Evolutionary conservation across 2,888 invertebrate species (phyloP).

Genomic region (Pristionchus arcanus): DNA sequence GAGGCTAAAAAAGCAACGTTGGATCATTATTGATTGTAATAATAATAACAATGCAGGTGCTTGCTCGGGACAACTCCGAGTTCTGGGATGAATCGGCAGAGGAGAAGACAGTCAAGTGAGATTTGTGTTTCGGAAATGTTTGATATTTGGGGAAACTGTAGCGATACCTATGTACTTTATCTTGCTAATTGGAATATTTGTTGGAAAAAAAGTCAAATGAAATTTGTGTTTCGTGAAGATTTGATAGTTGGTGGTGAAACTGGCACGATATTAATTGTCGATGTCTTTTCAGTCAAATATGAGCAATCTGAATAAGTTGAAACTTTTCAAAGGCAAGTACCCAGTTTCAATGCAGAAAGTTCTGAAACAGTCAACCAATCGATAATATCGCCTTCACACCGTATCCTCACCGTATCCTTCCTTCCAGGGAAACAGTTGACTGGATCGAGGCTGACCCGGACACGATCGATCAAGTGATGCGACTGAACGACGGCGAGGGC

Average conservation of each 20-base stretch:
- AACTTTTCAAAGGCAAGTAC: too few relatives aligned
- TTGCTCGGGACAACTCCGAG: slow-evolving; percentile 80
- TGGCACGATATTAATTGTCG: too few relatives aligned
- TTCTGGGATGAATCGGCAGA: slow-evolving; percentile 67
- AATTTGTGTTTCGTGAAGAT: too few relatives aligned
- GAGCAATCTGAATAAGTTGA: too few relatives aligned
- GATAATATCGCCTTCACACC: neutral
- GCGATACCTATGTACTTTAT: neutral
- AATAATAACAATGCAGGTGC: slow-evolving; percentile 82
- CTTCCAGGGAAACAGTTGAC: slow-evolving; percentile 57
- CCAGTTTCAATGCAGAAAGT: neutral
- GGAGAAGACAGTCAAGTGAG: slow-evolving; percentile 72
- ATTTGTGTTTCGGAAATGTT: neutral
- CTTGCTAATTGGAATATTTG: slow-evolving; percentile 1
- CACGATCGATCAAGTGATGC: slow-evolving; percentile 51
- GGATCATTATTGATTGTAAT: too few relatives aligned
- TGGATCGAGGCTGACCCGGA: slow-evolving; percentile 56
- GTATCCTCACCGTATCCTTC: neutral
- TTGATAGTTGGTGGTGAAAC: too few relatives aligned
- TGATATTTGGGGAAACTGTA: neutral
- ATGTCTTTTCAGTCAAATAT: too few relatives aligned
- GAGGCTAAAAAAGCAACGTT: too few relatives aligned
- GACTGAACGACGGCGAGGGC: slow-evolving; percentile 26
- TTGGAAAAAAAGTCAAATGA: too few relatives aligned
- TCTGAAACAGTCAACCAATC: neutral